Base-by-base conservation (phyloP, 2,888 invertebrate species). In the Idaea straminata region DNA sequence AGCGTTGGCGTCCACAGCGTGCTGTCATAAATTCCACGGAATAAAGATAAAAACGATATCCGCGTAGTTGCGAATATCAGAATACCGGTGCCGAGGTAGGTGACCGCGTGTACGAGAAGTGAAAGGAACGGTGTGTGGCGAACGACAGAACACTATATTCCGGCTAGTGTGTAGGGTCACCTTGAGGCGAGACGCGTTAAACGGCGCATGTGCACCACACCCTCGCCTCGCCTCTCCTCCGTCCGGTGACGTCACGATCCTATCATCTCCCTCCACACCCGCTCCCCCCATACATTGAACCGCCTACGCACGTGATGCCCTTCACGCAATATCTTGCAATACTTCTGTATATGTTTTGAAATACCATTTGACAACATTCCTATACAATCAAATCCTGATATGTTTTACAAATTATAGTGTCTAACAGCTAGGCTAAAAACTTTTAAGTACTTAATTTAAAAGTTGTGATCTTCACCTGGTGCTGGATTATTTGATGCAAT, bases 201-300 rank as follows among this genome's bases (percentile, higher is more conserved):
- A 79, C 80, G 81, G 90, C 91, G 91, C 92, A 91, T 92, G 92
- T 92, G 91, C 91, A 90, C 90, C 89, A 89, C 91, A 89, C 92
- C 91, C 90, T 89, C 90, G 74, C 74, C 77, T 74, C 74, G 77
- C 79, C 66, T 71, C 76, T 68, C 71, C 69, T 65, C 73, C 66
- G 67, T 64, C 70, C 72, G 72, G 80, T 86, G 86, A 88, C 90
- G 89, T 89, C 88, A 88, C 82, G 71, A 73, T 72, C 72, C 71
- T 38, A 60, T 70, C 69, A 62, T 36, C 73, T 67, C 74, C 64
- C 64, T 64, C 77, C 61, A 67, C 65, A 65, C 72, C 73, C 77
- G 70, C 74, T n/a, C 62, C 63, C 68, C 57, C 57, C 66, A 64
- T 66, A n/a, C 64, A 63, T 67, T 62, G 65, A 69, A 64, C 72